Conservation (phyloP, 2,113 vertebrate genomes). For the Petromus typicus region DNA sequence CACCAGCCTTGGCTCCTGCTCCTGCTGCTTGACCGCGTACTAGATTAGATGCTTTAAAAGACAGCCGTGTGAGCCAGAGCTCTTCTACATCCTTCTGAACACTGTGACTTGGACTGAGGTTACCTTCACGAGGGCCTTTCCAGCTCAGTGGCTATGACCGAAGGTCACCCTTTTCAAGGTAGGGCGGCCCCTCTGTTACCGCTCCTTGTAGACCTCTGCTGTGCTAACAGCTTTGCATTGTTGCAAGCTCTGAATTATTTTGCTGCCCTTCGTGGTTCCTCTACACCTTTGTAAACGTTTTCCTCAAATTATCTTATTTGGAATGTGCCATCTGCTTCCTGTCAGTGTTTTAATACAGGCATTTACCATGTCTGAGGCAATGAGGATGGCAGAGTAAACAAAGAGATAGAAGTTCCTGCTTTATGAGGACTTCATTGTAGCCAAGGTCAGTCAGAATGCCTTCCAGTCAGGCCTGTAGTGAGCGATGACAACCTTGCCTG, state of each 20-base stretch:
- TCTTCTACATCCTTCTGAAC: slow-evolving; percentile 21
- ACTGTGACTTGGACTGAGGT: slow-evolving; percentile 3
- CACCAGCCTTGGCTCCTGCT: not conserved
- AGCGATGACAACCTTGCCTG: not conserved
- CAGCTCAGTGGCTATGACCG: not conserved
- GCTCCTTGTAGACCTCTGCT: not conserved
- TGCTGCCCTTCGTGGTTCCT: not conserved
- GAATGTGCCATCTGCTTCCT: slow-evolving; percentile 61
- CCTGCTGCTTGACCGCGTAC: not conserved
- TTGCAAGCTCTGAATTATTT: not conserved
- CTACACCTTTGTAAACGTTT: slow-evolving; percentile 51
- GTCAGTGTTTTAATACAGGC: slow-evolving; percentile 28
- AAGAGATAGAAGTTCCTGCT: slow-evolving; percentile 43
- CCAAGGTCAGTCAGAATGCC: slow-evolving; percentile 29
- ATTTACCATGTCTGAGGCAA: slow-evolving; percentile 28
- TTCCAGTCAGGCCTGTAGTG: not conserved
- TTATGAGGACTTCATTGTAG: slow-evolving; percentile 38
- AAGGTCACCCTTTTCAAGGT: not conserved
- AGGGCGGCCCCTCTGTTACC: not conserved
- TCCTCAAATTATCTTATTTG: slow-evolving; percentile 51
- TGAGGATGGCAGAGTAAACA: slow-evolving; percentile 49
- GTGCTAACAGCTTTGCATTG: not conserved
- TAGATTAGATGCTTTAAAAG: slow-evolving; percentile 2
- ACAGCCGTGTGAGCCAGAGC: not conserved
- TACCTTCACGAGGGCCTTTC: not conserved